A percentile compares a stretch with the other conserved stretches of the same genome.
phyloP scores from a whole-genome alignment of 1,140 invertebrate species.

The Drepana arcuata region DNA sequence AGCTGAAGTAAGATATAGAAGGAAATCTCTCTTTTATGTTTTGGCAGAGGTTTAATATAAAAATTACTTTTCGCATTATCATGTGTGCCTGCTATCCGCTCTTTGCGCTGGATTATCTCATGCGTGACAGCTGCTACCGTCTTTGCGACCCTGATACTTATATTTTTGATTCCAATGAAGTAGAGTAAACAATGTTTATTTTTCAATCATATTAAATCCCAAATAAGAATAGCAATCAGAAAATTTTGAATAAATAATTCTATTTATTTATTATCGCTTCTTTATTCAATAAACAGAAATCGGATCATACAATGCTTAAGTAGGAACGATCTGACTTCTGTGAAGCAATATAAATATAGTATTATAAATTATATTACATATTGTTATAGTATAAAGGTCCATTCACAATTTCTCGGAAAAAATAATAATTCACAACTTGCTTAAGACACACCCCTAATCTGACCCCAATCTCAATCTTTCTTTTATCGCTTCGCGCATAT shows the following conservation, averaged over 20 bases:
- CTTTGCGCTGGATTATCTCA: conserved; percentile 49
- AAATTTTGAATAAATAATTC: too few species aligned
- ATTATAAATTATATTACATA: too few species aligned
- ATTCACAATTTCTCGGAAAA: background rate
- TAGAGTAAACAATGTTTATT: conserved; percentile 11
- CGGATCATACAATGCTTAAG: too few species aligned
- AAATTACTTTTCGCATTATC: conserved; percentile 66
- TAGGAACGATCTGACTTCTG: too few species aligned
- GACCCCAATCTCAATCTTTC: conserved; percentile 45
- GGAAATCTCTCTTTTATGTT: conserved; percentile 65
- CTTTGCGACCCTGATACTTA: conserved; percentile 29
- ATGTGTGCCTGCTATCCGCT: conserved; percentile 50
- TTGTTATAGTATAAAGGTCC: too few species aligned
- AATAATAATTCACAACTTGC: background rate
- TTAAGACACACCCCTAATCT: conserved; percentile 23
- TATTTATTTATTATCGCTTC: too few species aligned
- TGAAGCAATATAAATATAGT: too few species aligned
- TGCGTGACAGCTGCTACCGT: conserved; percentile 49
- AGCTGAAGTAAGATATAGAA: conserved; percentile 39
- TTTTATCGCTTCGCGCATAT: conserved; percentile 64
- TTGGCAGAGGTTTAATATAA: conserved; percentile 65
- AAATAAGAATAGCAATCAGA: too few species aligned
- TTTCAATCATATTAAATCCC: conserved; percentile 12
- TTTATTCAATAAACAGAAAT: too few species aligned
- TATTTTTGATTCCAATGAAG: too few species aligned